Conservation (phyloP, 2,113 vertebrate species). For the Stegastes partitus region DNA sequence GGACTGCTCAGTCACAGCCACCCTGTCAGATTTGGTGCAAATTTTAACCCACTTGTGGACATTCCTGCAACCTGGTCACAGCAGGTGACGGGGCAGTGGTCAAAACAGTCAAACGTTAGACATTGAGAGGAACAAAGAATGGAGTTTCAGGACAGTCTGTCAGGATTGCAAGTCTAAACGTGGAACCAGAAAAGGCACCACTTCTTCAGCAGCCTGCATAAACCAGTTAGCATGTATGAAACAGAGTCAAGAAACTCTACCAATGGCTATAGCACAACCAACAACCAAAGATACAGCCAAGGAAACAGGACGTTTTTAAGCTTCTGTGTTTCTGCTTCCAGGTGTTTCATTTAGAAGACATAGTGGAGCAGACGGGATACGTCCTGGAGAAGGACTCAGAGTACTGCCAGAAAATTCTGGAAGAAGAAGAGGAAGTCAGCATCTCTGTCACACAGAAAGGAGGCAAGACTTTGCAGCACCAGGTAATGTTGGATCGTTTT, state of each 20-base stretch:
- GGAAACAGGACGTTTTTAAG: not conserved
- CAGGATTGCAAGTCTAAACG: too few species aligned
- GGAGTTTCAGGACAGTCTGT: too few species aligned
- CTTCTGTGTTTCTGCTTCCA: slow-evolving; percentile 59
- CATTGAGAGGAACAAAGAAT: too few species aligned
- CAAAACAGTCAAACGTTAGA: too few species aligned
- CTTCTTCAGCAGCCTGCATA: not conserved
- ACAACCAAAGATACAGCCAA: not conserved
- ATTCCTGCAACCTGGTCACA: too few species aligned
- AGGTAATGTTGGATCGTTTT: slow-evolving; percentile 57
- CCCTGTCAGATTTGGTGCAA: too few species aligned
- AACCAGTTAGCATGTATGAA: too few species aligned
- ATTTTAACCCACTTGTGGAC: too few species aligned
- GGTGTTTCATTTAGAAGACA: slow-evolving; percentile 95
- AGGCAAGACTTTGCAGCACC: slow-evolving; percentile 87
- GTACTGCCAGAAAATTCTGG: slow-evolving; percentile 94
- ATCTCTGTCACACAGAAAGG: slow-evolving; percentile 90
- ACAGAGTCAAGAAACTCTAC: too few species aligned
- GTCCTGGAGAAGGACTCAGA: slow-evolving; percentile 95
- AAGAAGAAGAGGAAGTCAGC: slow-evolving; percentile 95
- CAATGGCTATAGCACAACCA: too few species aligned
- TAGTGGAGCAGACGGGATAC: slow-evolving; percentile 96
- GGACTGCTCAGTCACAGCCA: too few species aligned
- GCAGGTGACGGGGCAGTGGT: too few species aligned
- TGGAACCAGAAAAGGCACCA: not conserved